Conservation (phyloP, 2,888 invertebrate species). For the Ypsolopha scabrella region DNA sequence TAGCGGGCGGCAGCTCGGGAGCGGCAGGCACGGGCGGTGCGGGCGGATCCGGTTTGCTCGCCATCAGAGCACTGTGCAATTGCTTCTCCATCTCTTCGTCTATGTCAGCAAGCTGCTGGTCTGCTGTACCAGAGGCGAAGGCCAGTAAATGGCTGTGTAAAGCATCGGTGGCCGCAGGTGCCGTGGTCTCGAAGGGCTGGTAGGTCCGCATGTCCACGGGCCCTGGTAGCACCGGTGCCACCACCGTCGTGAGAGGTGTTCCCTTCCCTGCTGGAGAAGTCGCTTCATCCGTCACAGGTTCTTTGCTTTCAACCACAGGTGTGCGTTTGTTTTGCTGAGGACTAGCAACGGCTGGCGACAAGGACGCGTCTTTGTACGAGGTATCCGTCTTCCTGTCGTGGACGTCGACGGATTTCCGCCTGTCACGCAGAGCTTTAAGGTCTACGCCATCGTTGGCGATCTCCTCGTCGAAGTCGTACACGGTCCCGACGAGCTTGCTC, state of each 20-base stretch:
- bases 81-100: conserved; percentile 86
- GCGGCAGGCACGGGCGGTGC: conserved; percentile 8
- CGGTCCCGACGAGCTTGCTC: conserved; percentile 86
- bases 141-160: conserved; percentile 73
- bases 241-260: conserved; percentile 66
- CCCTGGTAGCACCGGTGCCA: conserved; percentile 82
- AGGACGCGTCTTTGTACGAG: conserved; percentile 66
- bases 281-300: conserved; percentile 14
- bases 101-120: conserved; percentile 78
- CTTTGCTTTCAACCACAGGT: conserved; percentile 13
- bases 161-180: conserved; percentile 38
- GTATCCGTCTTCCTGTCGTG: conserved; percentile 27
- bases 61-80: conserved; percentile 75
- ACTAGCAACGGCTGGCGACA: conserved; percentile 69
- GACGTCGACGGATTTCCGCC: conserved; percentile 79
- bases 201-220: conserved; percentile 93
- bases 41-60: conserved; percentile 16
- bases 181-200: conserved; percentile 72
- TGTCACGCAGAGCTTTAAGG: conserved; percentile 82
- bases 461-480: conserved; percentile 90
- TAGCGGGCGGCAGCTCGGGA: background rate
- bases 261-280: conserved; percentile 60
- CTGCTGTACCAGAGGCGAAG: conserved; percentile 77
- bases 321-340: conserved; percentile 51
- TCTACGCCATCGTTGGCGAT: conserved; percentile 81